A percentile compares a stretch with the other conserved stretches of the same genome.
phyloP scores from a whole-genome alignment of 2,113 vertebrate genomes.

The Paratilapia polleni region DNA sequence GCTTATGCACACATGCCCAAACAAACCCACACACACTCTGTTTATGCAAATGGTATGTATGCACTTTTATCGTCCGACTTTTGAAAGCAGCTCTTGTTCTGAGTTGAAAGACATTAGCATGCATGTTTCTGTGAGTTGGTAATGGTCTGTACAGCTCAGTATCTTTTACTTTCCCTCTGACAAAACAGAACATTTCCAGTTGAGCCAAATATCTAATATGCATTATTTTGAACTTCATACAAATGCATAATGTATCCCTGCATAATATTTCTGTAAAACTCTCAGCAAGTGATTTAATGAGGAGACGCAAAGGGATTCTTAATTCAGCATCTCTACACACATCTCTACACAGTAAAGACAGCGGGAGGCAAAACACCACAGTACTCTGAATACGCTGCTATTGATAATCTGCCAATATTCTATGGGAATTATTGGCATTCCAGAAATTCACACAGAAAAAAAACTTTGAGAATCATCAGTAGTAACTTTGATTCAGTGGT shows the following conservation, averaged over 20 bases:
- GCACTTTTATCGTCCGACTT: background rate
- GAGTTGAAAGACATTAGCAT: background rate
- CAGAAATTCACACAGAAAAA: fast-evolving
- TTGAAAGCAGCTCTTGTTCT: conserved; percentile 15
- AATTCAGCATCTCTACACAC: background rate
- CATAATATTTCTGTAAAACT: background rate
- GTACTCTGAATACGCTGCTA: fast-evolving
- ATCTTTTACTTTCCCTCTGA: background rate
- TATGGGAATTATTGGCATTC: background rate
- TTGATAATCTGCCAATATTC: fast-evolving
- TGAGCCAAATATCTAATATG: background rate
- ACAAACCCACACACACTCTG: conserved; percentile 20
- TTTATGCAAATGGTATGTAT: conserved; percentile 37
- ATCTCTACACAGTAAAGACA: background rate
- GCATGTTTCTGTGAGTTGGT: conserved; percentile 15
- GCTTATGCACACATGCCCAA: background rate
- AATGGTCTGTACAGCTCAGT: background rate
- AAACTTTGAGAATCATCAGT: background rate
- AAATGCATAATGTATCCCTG: background rate
- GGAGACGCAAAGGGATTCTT: background rate
- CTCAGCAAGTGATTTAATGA: background rate
- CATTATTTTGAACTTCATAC: conserved; percentile 9
- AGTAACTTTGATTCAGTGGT: background rate
- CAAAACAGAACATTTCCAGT: background rate
- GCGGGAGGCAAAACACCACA: background rate